Evolutionary conservation across 1,140 invertebrate genomes (phyloP).

Genomic region (Panonychus citri): DNA sequence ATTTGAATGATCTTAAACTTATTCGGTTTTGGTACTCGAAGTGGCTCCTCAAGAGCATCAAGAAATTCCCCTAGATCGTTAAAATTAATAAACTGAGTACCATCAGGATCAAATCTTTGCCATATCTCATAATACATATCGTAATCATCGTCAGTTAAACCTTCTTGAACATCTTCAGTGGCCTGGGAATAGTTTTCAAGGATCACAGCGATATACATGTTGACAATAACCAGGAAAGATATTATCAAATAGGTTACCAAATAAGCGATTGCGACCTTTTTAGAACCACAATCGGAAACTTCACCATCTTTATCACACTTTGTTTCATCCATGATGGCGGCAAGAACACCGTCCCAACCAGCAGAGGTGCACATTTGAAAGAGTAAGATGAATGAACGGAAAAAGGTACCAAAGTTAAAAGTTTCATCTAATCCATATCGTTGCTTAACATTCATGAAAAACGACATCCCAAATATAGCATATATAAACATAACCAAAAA

Average conservation of each 20-base stretch:
- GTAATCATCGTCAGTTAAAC: slow-evolving; percentile 91
- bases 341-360: slow-evolving; percentile 84
- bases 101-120: slow-evolving; percentile 93
- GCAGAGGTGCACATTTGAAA: slow-evolving; percentile 96
- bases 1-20: slow-evolving; percentile 96
- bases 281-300: slow-evolving; percentile 71
- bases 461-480: slow-evolving; percentile 96
- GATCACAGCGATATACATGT: slow-evolving; percentile 98
- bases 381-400: slow-evolving; percentile 85
- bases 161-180: slow-evolving; percentile 93
- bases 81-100: slow-evolving; percentile 80
- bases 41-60: slow-evolving; percentile 70
- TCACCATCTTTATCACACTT: slow-evolving; percentile 53
- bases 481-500: slow-evolving; percentile 99
- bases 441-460: slow-evolving; percentile 93
- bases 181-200: slow-evolving; percentile 95
- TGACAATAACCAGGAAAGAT: slow-evolving; percentile 91
- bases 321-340: slow-evolving; percentile 83
- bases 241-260: slow-evolving; percentile 87
- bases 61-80: slow-evolving; percentile 79
- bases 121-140: slow-evolving; percentile 99
- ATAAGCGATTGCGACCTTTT: slow-evolving; percentile 76
- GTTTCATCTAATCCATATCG: slow-evolving; percentile 71
- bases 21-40: slow-evolving; percentile 91
- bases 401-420: slow-evolving; percentile 97